phyloP scores from a whole-genome alignment of 2,888 invertebrate species.

The Margaritifera margaritifera region DNA sequence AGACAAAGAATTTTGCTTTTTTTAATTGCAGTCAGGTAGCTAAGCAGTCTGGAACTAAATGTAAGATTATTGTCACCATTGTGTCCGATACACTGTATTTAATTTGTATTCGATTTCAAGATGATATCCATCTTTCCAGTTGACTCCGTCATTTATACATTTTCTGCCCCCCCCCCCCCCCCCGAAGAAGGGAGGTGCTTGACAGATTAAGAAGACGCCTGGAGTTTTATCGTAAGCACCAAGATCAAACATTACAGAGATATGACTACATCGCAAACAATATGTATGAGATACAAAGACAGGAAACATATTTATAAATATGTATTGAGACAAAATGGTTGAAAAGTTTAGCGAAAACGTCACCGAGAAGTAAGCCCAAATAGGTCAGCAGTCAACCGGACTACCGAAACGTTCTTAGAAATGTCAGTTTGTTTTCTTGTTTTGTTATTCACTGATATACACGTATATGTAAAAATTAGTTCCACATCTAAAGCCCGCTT shows the following conservation, averaged over 20 bases:
- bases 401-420: conserved; percentile 55
- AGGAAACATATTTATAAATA: conserved; percentile 91
- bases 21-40: too few species aligned
- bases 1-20: too few species aligned
- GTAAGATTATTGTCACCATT: too few species aligned
- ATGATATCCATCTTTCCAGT: too few species aligned
- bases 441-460: too few species aligned
- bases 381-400: conserved; percentile 41
- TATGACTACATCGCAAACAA: conserved; percentile 91
- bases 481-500: too few species aligned
- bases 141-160: too few species aligned
- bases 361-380: conserved; percentile 68
- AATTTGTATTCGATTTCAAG: too few species aligned
- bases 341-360: conserved; percentile 91
- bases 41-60: too few species aligned
- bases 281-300: conserved; percentile 90
- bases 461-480: too few species aligned
- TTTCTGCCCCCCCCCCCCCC: too few species aligned
- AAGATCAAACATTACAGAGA: conserved; percentile 88
- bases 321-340: conserved; percentile 91
- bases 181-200: conserved; percentile 81
- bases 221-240: conserved; percentile 88
- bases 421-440: conserved; percentile 45
- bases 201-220: conserved; percentile 84
- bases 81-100: too few species aligned